Base-by-base conservation (phyloP, 1,140 invertebrate species). In the Ips nitidus region DNA sequence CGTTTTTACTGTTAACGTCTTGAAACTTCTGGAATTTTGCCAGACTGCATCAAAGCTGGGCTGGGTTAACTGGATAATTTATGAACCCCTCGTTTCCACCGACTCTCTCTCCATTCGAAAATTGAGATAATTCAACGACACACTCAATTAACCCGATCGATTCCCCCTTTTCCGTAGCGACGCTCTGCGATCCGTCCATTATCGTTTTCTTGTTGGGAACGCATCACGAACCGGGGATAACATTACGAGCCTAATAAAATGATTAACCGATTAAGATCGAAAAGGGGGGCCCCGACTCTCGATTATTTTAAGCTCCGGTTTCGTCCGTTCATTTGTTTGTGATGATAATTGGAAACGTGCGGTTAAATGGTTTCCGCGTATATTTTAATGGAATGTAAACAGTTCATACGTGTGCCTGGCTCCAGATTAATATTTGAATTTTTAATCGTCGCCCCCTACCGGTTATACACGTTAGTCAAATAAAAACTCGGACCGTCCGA, bases 381-480 rank as follows among this genome's bases (percentile, higher is more conserved):
- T 74, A 75, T 77, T 77, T 77, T 76, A 77, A 78, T 78, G 76
- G 74, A 78, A 78, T 72, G 75, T 76, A 77, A 78, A 78, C 76
- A 78, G 63, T 73, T 65, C 71, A 73, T 73, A 71, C 71, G 73
- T 67, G 67, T 71, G 66, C 70, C 71, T 22, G 2, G 41, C 52
- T 52, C 61, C 57, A 68, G 73, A 71, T 76, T 76, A 56, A 75
- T 74, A 74, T 74, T 73, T 70, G 69, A 76, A 71, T 75, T 76
- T 76, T 76, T 72, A 76, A 75, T 72, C 72, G 63, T 7, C 1
- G 40, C 50, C 70, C 63, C 41, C 22, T 22, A 22, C 22, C 22
- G 22, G 22, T 22, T 22, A 22, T 22, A 22, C 22, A 22, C 6
- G 45, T 36, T 62, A 47, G 50, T 8, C 53, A 53, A 64, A 62